Evolutionary conservation across 2,113 vertebrate genomes (phyloP), one percentile per base, ranked within the genome.

Genomic region (Rallus limicola): DNA sequence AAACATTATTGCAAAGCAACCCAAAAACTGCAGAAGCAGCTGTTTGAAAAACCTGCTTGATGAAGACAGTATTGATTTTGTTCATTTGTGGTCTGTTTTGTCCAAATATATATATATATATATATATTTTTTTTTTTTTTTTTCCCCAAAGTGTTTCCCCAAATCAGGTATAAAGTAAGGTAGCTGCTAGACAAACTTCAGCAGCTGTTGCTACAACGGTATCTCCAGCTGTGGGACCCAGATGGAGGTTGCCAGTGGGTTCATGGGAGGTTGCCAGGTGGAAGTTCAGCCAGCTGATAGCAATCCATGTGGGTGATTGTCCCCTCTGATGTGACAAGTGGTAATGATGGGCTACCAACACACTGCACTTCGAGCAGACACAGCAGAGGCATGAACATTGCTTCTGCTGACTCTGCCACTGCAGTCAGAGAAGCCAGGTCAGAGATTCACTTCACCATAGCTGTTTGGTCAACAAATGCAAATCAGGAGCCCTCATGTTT

Each of bases 381-480:
- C 1, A 3, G 58, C 5, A 0, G 38, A 59, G 44, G 17, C 29
- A 16, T 0, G 3, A 26, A 48, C 3, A 2, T 44, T 0, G 0
- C 53, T 76, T 18, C 38, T 84, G 26, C 7, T 20, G 55, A 7
- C 53, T 23, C 52, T 34, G 62, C 48, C 1, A 1, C 20, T 77
- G 59, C 53, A 59, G 29, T 3, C 8, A n/a, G 4, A 90, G 4
- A 62, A 64, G 63, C 50, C 38, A 16, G 0, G 0, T 31, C 55
- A 46, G 29, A 56, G 31, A 36, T 34, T 11, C 25, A 2, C 29
- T 29, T 82, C 16, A 15, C 20, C 24, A 15, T 46, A 60, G 33
- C 70, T 72, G 15, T 67, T 90, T 55, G 34, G 65, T 68, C 71
- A 29, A n/a, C n/a, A 58, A 71, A 50, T 20, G 38, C 0, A 1